Conservation (phyloP, 1,140 invertebrate genomes). For the honey bee (Apis mellifera) region Amel_HAv3.1 CM009940.2:32001-32500, state of each 20-base stretch:
- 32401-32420: slow-evolving; percentile 68
- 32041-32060: too few relatives aligned
- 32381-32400: slow-evolving; percentile 68
- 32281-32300: slow-evolving; percentile 72
- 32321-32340: slow-evolving; percentile 63
- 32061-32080: not conserved
- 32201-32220: slow-evolving; percentile 68
- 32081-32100: slow-evolving; percentile 47
- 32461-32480: too few relatives aligned
- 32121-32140: slow-evolving; percentile 6
- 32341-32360: slow-evolving; percentile 51
- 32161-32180: slow-evolving; percentile 68
- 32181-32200: slow-evolving; percentile 71
- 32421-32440: too few relatives aligned
- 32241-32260: slow-evolving; percentile 65
- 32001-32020: too few relatives aligned
- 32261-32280: slow-evolving; percentile 64
- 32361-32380: slow-evolving; percentile 66
- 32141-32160: slow-evolving; percentile 55
- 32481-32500: slow-evolving; percentile 67
- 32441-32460: too few relatives aligned
- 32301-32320: slow-evolving; percentile 70
- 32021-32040: not conserved
- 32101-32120: slow-evolving; percentile 1
- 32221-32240: slow-evolving; percentile 65